These are phyloP conservation scores for Rhinoderma darwinii DNA, from an alignment of 2,113 vertebrate species.

Conservation along the genomic window DNA sequence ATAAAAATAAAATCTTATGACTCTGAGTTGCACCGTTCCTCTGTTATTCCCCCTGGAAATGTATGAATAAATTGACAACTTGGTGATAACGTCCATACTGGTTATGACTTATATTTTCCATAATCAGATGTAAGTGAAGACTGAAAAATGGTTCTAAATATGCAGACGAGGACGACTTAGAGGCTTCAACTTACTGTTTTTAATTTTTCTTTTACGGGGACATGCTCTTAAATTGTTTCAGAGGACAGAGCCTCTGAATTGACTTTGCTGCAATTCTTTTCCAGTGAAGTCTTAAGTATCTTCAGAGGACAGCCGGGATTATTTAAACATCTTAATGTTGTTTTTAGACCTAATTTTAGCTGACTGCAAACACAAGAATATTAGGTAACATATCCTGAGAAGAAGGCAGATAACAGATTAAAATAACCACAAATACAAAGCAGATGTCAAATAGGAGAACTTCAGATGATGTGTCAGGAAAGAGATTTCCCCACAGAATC, in stretches of 20 bases:
- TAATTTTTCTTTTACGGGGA: too few species aligned
- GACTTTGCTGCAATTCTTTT: not conserved
- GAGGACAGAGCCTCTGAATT: too few species aligned
- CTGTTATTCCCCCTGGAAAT: too few species aligned
- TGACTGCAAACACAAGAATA: slow-evolving; percentile 2
- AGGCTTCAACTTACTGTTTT: too few species aligned
- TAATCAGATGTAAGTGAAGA: too few species aligned
- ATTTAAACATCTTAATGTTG: slow-evolving; percentile 2
- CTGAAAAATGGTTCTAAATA: too few species aligned
- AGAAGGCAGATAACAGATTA: not conserved
- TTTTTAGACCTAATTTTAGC: slow-evolving; percentile 26
- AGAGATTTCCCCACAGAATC: slow-evolving; percentile 1
- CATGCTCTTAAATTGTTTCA: not conserved
- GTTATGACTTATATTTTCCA: too few species aligned
- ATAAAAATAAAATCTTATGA: too few species aligned
- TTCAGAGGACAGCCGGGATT: not conserved
- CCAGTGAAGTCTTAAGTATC: not conserved
- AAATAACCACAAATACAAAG: slow-evolving; percentile 35
- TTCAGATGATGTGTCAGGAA: not conserved
- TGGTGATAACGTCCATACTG: too few species aligned
- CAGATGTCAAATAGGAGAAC: slow-evolving; percentile 35
- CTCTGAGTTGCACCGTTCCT: too few species aligned
- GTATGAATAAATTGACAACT: too few species aligned
- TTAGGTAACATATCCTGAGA: slow-evolving; percentile 25
- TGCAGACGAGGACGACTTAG: too few species aligned